A percentile compares a stretch with the other conserved stretches of the same genome.
Evolutionary conservation across 2,888 invertebrate genomes (phyloP).

Genomic region (Brenthis ino): DNA sequence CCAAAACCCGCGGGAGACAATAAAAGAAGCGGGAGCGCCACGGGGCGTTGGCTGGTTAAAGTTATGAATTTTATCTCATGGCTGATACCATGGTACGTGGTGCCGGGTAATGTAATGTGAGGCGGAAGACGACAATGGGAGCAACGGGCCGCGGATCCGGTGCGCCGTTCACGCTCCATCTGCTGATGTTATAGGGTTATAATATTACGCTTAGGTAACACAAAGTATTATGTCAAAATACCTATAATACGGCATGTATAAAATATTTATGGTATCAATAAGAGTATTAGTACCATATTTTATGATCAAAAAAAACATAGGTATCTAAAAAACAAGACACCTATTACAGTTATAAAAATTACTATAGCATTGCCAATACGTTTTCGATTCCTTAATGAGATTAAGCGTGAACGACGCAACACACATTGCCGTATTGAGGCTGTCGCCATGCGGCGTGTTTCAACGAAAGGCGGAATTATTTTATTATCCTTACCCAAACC

Average conservation of each 20-base stretch:
- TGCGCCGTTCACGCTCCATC: slow-evolving; percentile 71
- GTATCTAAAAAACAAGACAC: not conserved
- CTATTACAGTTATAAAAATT: not conserved
- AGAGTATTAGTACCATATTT: too few species aligned
- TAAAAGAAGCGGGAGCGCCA: slow-evolving; percentile 35
- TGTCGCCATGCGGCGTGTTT: not conserved
- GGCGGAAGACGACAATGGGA: slow-evolving; percentile 72
- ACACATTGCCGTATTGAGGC: slow-evolving; percentile 6
- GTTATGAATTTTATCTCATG: slow-evolving; percentile 38
- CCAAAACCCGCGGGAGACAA: slow-evolving; percentile 38
- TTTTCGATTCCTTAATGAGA: slow-evolving; percentile 5
- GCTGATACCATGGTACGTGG: slow-evolving; percentile 22
- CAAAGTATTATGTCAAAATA: slow-evolving; percentile 2
- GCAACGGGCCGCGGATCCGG: slow-evolving; percentile 73
- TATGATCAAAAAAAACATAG: too few species aligned
- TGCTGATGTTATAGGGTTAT: slow-evolving; percentile 44
- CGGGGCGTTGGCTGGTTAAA: slow-evolving; percentile 35
- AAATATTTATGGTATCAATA: not conserved
- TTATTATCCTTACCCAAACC: slow-evolving; percentile 1
- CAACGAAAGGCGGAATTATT: slow-evolving; percentile 10
- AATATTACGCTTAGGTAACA: slow-evolving; percentile 4
- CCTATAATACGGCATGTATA: not conserved
- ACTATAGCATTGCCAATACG: not conserved
- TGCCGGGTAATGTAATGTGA: slow-evolving; percentile 49
- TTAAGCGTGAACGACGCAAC: slow-evolving; percentile 5